Evolutionary conservation across 2,888 invertebrate genomes (phyloP), one percentile per base, ranked within the genome.

Genomic region (Stenolophus ochropezus): DNA sequence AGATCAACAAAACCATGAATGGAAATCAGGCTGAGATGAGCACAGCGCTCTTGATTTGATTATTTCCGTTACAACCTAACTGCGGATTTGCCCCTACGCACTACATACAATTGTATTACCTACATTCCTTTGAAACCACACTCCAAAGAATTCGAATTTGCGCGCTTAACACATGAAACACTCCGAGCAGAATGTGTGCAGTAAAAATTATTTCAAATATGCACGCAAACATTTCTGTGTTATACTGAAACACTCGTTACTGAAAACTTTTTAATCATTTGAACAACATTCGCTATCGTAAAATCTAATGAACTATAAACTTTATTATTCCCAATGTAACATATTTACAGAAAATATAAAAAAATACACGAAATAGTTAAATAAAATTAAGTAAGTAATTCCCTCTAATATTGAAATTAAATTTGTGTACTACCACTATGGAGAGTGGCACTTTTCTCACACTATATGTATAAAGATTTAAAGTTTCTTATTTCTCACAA

Each of bases 1-100:
- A 69, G 18, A 69, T 69, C 65, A 69, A 69, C 65, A 69, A 33
- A 69, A 69, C 65, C 18, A 69, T 69, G 65, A 69, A 69, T 69
- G 65, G 65, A 18, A 69, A 69, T 69, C 65, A 69, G 65, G 33
- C 16, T 33, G 27, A 27, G 61, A 65, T 65, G 27, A 65, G 4
- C 33, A 16, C 23, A 18, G 18, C 65, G 61, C 61, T 25, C 25
- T 61, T 61, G 61, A 61, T 61, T 14, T 61, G 65, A 69, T 69
- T 69, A 69, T 69, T 42, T 33, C 65, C 65, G 33, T 18, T 33
- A 69, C 65, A 69, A 33, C 16, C 14, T 65, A 27, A 8, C 14
- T 6, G 18, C 20, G 61, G 61, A 25, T 61, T 61, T 61, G n/a
- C 23, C 25, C 25, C 14, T 14, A 61, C 25, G 23, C 23, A 61